Base-by-base conservation (phyloP, 2,888 invertebrate genomes). In the Hoplodrina blanda region DNA sequence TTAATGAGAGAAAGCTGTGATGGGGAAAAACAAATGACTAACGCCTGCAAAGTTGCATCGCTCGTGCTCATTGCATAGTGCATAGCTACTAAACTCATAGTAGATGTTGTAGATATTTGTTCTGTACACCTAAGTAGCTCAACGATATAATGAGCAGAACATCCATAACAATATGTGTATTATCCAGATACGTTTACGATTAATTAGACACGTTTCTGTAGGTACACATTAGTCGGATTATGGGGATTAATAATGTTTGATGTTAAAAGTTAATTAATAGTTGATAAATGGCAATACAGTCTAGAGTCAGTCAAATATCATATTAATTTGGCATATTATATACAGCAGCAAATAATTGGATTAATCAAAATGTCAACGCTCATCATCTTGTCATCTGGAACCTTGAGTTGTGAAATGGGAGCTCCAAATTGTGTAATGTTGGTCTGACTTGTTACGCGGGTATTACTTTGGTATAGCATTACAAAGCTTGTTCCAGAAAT, bases 281-380 rank as follows among this genome's bases (percentile, higher is more conserved):
- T 77, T 84, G 73, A 75, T 84, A 78, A 82, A 80, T 77, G 55
- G 70, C 73, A 73, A 72, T 70, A 76, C 62, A 33, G 54, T 68
- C 69, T 75, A 63, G 44, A 78, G 69, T 52, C 72, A 82, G 69
- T 85, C 85, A 82, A 81, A 87, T 76, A 87, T 80, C 74, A 82
- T 74, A 82, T 86, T 87, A 88, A 85, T 86, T 80, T 80, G 73
- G 65, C 79, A 84, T 78, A 79, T 78, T 77, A 83, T 80, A 80
- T 80, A 83, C 79, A 84, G 72, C 80, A 78, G 72, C 83, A 83
- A 82, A 85, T 85, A 87, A 88, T 88, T 84, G 84, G 82, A 86
- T 87, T 88, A 88, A 89, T 88, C 85, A 87, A 85, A 85, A 84
- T 83, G 87, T 83, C 88, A 83, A 70, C 78, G 80, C 83, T 84